phyloP scores from a whole-genome alignment of 2,888 invertebrate species.

The Gryllus longicercus region DNA sequence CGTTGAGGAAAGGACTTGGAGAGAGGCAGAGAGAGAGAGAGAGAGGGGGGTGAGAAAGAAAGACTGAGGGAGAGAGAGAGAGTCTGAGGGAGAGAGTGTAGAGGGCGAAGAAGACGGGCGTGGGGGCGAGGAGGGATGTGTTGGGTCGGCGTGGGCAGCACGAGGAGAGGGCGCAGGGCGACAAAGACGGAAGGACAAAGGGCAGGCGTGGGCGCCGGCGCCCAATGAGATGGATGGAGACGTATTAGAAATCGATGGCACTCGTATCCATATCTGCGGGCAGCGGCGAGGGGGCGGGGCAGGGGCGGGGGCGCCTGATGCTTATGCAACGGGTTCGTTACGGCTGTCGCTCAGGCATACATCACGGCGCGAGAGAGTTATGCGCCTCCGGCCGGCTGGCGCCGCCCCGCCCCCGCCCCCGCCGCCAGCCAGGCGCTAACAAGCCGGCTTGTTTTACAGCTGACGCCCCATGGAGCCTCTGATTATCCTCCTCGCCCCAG shows the following conservation, averaged over 20 bases:
- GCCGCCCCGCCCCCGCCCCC: not conserved
- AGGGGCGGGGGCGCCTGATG: not conserved
- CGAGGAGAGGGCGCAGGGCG: not conserved
- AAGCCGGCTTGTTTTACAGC: slow-evolving; percentile 11
- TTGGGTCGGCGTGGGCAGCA: not conserved
- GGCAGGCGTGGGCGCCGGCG: not conserved
- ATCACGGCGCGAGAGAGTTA: slow-evolving; percentile 7
- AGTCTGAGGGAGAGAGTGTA: not conserved
- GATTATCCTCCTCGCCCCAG: not conserved
- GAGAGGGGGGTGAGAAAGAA: too few species aligned
- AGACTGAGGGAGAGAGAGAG: not conserved
- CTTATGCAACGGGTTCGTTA: slow-evolving; percentile 17
- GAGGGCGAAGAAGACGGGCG: not conserved
- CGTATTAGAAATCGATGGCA: slow-evolving; percentile 1
- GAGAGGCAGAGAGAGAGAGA: too few species aligned
- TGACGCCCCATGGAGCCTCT: not conserved
- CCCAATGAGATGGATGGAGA: slow-evolving; percentile 1
- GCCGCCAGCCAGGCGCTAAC: not conserved
- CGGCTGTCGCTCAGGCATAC: slow-evolving; percentile 10
- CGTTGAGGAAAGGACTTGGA: too few species aligned
- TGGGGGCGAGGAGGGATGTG: not conserved
- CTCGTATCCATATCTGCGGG: not conserved
- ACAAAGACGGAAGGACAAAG: not conserved
- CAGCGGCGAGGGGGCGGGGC: not conserved
- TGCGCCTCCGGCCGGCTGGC: not conserved